Evolutionary conservation across 2,113 vertebrate genomes (phyloP).

Genomic region (Cololabis saira): DNA sequence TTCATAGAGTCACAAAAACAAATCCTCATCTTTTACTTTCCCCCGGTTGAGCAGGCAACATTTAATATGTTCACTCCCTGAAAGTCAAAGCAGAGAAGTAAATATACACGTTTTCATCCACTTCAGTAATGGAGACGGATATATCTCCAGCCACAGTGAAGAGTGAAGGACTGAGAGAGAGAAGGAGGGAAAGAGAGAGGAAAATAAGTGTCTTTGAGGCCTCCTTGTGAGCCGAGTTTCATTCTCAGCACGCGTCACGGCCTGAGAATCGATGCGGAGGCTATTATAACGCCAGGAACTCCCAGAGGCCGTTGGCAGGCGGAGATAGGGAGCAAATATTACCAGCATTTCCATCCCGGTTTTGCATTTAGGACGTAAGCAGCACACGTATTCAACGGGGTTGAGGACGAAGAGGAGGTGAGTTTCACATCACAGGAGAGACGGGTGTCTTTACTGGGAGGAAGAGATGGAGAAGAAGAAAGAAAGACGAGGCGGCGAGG

Average conservation of each 20-base stretch:
- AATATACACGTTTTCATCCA: neutral
- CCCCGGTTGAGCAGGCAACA: too few relatives aligned
- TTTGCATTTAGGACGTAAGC: conserved; percentile 6
- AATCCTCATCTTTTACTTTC: too few relatives aligned
- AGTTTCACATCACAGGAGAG: conserved; percentile 27
- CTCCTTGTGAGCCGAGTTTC: conserved; percentile 20
- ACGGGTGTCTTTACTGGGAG: conserved; percentile 42
- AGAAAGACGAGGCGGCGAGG: conserved; percentile 27
- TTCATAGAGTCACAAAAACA: too few relatives aligned
- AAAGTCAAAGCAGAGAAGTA: too few relatives aligned
- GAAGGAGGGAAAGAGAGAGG: neutral
- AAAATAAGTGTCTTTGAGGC: conserved; percentile 6
- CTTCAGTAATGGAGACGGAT: conserved; percentile 11
- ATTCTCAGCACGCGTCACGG: conserved; percentile 31
- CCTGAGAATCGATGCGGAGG: conserved; percentile 37
- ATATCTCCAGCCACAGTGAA: neutral
- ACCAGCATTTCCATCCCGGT: conserved; percentile 36
- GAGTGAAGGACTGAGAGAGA: neutral
- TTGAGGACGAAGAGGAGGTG: conserved; percentile 26
- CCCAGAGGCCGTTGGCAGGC: conserved; percentile 33
- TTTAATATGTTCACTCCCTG: too few relatives aligned
- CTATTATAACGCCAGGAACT: conserved; percentile 49
- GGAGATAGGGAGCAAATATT: conserved; percentile 43
- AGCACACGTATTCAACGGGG: conserved; percentile 42
- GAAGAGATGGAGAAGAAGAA: conserved; percentile 5